Evolutionary conservation across 2,797 vertebrate species (phyloP).

Genomic region (Orientallactaga sibirica): DNA sequence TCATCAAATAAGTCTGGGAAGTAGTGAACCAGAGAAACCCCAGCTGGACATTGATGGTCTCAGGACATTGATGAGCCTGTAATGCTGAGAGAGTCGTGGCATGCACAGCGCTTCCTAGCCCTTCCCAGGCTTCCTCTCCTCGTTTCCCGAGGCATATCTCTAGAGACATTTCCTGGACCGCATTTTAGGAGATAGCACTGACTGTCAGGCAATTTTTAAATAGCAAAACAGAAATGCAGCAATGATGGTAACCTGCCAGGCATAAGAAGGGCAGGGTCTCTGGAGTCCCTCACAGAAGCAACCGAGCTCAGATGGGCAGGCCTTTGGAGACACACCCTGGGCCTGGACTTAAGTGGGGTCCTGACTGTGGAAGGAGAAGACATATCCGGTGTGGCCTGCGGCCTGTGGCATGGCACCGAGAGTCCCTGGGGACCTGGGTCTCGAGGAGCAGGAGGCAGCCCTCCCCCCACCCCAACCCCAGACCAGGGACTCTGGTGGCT

Average conservation of each 20-base stretch:
- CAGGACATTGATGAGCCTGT: not conserved
- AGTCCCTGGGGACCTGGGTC: not conserved
- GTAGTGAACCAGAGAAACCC: not conserved
- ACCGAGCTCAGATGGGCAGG: not conserved
- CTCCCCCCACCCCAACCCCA: not conserved
- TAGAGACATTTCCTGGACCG: not conserved
- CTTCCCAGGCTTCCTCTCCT: not conserved
- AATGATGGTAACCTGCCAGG: not conserved
- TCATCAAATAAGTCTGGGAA: not conserved
- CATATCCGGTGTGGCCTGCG: not conserved
- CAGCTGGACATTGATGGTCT: not conserved
- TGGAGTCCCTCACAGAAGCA: accelerated
- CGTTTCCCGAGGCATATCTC: not conserved
- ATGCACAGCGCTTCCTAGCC: not conserved
- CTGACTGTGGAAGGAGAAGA: not conserved
- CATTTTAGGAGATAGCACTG: not conserved
- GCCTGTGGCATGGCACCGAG: conserved; percentile 9
- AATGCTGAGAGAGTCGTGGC: not conserved
- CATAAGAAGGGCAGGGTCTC: not conserved
- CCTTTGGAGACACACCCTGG: too few species aligned
- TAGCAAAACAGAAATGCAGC: not conserved
- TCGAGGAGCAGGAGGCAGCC: not conserved
- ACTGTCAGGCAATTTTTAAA: not conserved
- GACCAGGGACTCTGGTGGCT: conserved; percentile 30
- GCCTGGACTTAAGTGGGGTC: accelerated